Conservation (phyloP, 2,888 invertebrate species). For the Eristalis intricaria region DNA sequence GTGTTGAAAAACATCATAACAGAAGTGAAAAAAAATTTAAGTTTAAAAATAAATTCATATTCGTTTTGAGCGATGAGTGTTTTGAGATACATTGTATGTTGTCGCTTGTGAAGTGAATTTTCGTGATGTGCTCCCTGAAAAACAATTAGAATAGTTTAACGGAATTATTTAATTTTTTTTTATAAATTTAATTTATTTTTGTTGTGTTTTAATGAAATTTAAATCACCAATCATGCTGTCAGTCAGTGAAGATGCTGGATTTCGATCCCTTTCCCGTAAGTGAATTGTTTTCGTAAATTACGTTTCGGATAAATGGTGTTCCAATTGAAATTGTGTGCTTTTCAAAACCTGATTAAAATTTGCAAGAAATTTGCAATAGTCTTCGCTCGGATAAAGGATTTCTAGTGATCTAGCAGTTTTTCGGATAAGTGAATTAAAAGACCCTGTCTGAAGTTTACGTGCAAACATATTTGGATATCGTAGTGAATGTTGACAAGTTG, state of each 20-base stretch:
- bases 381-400: background rate
- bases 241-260: conserved; percentile 82
- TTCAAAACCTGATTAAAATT: background rate
- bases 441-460: background rate
- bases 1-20: background rate
- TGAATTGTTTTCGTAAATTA: conserved; percentile 55
- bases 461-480: background rate
- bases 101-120: conserved; percentile 9
- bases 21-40: conserved; percentile 35
- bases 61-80: conserved; percentile 22
- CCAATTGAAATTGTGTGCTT: background rate
- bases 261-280: conserved; percentile 82
- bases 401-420: background rate
- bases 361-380: background rate
- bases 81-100: conserved; percentile 32
- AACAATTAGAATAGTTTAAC: conserved; percentile 33
- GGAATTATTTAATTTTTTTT: conserved; percentile 21
- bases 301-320: background rate
- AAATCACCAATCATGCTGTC: conserved; percentile 77
- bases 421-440: background rate
- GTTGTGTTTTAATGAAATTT: conserved; percentile 52
- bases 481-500: background rate
- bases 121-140: conserved; percentile 39
- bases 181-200: conserved; percentile 14
- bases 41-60: conserved; percentile 24